Evolutionary conservation across 2,888 invertebrate species (phyloP).

Genomic region (Chaetogeoica ovagalla): DNA sequence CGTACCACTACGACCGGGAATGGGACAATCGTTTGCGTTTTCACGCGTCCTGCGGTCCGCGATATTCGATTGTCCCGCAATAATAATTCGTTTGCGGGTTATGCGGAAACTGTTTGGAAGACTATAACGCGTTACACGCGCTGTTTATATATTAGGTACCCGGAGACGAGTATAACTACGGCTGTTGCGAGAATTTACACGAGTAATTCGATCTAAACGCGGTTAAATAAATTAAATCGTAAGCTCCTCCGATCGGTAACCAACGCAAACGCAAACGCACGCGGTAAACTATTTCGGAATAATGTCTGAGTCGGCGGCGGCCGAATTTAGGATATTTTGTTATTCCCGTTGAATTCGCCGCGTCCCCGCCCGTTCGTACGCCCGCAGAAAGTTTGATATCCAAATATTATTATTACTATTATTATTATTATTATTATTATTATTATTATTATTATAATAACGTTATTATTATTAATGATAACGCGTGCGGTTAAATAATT

Average conservation of each 20-base stretch:
- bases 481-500: too few species aligned
- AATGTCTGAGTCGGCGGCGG: background rate
- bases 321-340: background rate
- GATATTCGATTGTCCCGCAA: background rate
- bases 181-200: background rate
- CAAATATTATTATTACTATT: too few species aligned
- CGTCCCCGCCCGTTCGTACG: too few species aligned
- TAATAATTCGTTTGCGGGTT: too few species aligned
- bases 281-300: constrained; percentile 21
- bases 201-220: background rate
- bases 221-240: constrained; percentile 24
- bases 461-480: too few species aligned
- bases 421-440: too few species aligned
- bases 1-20: too few species aligned
- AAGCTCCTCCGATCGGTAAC: background rate
- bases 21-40: too few species aligned
- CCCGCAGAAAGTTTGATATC: too few species aligned
- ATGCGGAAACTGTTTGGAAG: background rate
- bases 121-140: background rate
- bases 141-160: too few species aligned
- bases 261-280: background rate
- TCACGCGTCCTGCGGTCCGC: background rate
- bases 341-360: background rate
- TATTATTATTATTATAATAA: too few species aligned
- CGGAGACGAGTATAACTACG: background rate